Conservation (phyloP, 2,113 vertebrate species). For the Falcunculus frontatus region DNA sequence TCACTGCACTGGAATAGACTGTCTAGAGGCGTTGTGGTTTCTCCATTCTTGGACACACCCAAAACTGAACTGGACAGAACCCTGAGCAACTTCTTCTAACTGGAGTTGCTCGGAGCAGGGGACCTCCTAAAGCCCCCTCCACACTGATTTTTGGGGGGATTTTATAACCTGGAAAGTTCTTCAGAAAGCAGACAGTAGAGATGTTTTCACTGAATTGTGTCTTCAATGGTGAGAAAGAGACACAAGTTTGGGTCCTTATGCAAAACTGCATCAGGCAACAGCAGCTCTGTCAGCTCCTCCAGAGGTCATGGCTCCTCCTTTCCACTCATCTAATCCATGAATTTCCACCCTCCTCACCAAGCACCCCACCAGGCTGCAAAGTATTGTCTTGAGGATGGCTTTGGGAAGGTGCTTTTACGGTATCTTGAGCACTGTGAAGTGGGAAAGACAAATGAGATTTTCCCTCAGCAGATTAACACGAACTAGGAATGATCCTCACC, state of each 20-base stretch:
- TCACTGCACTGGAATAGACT: background rate
- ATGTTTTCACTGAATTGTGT: background rate
- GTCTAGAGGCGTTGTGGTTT: background rate
- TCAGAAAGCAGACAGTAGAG: background rate
- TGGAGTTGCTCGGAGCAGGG: background rate
- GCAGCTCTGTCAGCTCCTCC: background rate
- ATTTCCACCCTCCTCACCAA: background rate
- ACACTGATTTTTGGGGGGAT: background rate
- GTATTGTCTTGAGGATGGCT: background rate
- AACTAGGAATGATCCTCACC: background rate
- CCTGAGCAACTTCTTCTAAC: background rate
- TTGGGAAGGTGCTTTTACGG: rapidly evolving
- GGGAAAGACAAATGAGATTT: background rate
- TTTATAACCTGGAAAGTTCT: background rate
- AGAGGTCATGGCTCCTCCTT: background rate
- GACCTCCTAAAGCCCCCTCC: background rate
- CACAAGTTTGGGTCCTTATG: background rate
- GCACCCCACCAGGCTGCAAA: background rate
- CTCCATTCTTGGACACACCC: background rate
- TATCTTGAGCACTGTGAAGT: background rate
- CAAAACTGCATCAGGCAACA: background rate
- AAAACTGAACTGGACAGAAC: background rate
- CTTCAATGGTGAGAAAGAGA: background rate
- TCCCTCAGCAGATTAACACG: background rate
- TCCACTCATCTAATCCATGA: background rate